Evolutionary conservation across 2,888 invertebrate species (phyloP), one percentile per base, ranked within the genome.

Genomic region (Mesochorus sp.): DNA sequence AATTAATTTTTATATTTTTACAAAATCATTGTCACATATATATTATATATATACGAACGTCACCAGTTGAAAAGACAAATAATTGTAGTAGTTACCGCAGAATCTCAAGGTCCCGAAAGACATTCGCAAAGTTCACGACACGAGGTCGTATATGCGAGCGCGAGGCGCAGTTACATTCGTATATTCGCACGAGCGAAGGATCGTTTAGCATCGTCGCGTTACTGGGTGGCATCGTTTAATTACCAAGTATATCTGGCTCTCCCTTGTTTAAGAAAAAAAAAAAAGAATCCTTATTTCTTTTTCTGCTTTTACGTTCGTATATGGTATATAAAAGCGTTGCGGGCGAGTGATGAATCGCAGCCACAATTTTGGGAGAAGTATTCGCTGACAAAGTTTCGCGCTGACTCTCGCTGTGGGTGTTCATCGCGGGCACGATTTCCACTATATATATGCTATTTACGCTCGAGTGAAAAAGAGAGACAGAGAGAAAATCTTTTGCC

Each of bases 401-500:
- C 42, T 19, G 66, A 67, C 51, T 59, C 14, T 34, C 78, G 66
- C 78, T 71, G 78, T 79, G 78, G 78, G 78, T 79, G 78, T 79
- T 75, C 78, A 71, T 34, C 21, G 55, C 59, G 59, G 17, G 66
- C 64, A 49, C 57, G 47, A 61, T 79, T 74, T 79, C 31, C 47
- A 55, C 44, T 28, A 24, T 26, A 61, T 26, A 70, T 64, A 19
- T n/a, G 24, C 31, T 5, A 28, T 61, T 44, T 42, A 28, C 67
- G n/a, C 19, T 47, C 26, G n/a, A n/a, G n/a, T n/a, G n/a, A n/a
- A n/a, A n/a, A n/a, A n/a, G n/a, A n/a, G n/a, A n/a, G n/a, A n/a
- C n/a, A n/a, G n/a, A n/a, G 72, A 82, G 78, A 82, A 82, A 81
- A 78, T 81, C 80, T 81, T 82, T 80, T 82, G 82, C 80, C 85